Evolutionary conservation across 2,888 invertebrate species (phyloP).

Genomic region (Apodemia zela): DNA sequence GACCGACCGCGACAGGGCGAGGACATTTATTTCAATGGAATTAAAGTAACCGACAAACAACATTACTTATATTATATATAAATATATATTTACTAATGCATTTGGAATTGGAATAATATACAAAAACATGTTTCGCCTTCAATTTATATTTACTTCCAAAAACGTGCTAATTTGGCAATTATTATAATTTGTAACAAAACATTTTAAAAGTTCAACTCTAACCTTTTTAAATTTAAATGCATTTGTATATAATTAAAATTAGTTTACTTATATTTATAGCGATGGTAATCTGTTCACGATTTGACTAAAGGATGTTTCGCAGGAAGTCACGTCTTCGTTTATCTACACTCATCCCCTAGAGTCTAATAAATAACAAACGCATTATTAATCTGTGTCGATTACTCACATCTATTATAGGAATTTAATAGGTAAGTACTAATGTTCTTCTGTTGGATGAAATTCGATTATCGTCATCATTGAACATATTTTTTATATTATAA

Average conservation of each 20-base stretch:
- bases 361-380: conserved; percentile 2
- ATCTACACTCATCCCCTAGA: conserved; percentile 7
- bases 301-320: conserved; percentile 5
- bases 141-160: neutral
- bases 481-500: no score
- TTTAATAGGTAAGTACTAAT: neutral
- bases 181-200: neutral
- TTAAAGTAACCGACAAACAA: neutral
- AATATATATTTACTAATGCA: neutral
- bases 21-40: no score
- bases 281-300: conserved; percentile 10
- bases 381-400: conserved; percentile 10
- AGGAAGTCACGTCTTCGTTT: conserved; percentile 6
- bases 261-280: neutral
- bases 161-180: neutral
- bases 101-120: neutral
- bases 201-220: neutral
- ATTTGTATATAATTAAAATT: conserved; percentile 4
- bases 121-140: neutral
- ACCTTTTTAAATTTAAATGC: neutral
- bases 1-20: no score
- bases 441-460: no score
- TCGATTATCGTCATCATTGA: no score
- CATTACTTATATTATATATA: neutral
- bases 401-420: neutral